Percentiles rank a stretch among this genome's conserved stretches.
Evolutionary conservation across 1,140 invertebrate species (phyloP).

Genomic region (Drosophila sulfurigaster): DNA sequence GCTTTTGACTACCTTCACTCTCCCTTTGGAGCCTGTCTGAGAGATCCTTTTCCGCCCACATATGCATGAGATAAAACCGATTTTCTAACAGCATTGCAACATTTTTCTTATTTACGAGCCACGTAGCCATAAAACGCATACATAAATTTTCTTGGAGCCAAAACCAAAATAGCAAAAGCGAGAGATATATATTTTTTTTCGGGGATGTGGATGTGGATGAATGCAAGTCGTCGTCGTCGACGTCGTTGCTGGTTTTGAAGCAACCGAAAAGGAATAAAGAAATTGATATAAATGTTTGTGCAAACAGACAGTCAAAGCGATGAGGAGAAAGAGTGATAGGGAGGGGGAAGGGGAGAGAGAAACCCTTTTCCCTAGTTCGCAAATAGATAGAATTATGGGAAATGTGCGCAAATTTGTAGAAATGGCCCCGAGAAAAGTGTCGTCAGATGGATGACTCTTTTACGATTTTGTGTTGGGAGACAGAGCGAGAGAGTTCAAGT

Average conservation of each 20-base stretch:
- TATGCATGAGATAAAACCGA: constrained; percentile 66
- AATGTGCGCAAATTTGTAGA: constrained; percentile 54
- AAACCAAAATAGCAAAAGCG: constrained; percentile 41
- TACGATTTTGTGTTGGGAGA: constrained; percentile 14
- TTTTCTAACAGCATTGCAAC: constrained; percentile 69
- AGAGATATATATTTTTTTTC: background rate
- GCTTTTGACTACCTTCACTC: background rate
- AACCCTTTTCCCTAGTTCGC: constrained; percentile 20
- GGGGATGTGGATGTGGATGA: constrained; percentile 9
- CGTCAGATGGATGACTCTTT: constrained; percentile 50
- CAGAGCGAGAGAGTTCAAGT: background rate
- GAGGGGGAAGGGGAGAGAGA: background rate
- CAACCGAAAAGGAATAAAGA: constrained; percentile 70
- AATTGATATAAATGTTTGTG: constrained; percentile 79
- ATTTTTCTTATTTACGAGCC: constrained; percentile 81
- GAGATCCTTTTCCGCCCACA: background rate
- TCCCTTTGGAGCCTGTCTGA: background rate
- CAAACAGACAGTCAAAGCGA: constrained; percentile 42
- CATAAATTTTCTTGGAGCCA: constrained; percentile 69
- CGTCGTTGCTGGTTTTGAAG: constrained; percentile 3
- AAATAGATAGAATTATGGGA: constrained; percentile 52
- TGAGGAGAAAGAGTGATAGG: background rate
- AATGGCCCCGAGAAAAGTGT: constrained; percentile 43
- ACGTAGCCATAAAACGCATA: constrained; percentile 79
- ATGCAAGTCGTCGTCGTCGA: constrained; percentile 56